phyloP scores from a whole-genome alignment of 1,140 invertebrate genomes.

The Meloidogyne floridensis region DNA sequence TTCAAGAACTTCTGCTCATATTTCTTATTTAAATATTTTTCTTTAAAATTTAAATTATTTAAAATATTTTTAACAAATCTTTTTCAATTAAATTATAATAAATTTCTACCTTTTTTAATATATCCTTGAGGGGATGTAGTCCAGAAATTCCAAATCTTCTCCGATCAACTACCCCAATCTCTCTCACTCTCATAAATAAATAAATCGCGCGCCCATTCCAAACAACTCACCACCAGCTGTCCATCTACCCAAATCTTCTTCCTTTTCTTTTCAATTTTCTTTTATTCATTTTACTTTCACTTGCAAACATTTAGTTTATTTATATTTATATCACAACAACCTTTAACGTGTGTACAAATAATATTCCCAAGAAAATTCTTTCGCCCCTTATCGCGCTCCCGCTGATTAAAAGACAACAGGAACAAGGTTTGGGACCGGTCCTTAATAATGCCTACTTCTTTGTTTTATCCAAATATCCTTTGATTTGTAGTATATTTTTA shows the following conservation, averaged over 20 bases:
- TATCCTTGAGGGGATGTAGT: neutral
- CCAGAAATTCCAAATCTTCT: neutral
- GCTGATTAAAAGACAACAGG: constrained; percentile 8
- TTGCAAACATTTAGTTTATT: neutral
- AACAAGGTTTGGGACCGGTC: neutral
- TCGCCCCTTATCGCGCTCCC: neutral
- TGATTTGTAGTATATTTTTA: neutral
- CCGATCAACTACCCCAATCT: neutral
- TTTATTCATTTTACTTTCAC: neutral
- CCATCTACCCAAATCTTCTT: neutral
- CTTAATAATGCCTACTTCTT: neutral
- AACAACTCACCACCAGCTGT: neutral
- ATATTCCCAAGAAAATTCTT: neutral
- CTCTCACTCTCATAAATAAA: neutral
- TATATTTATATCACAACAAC: neutral
- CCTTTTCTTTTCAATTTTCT: neutral
- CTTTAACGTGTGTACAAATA: constrained; percentile 3
- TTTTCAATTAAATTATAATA: neutral
- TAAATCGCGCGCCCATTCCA: neutral
- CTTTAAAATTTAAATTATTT: too few species aligned
- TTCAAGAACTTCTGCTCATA: too few species aligned
- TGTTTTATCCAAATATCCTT: neutral
- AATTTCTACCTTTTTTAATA: neutral
- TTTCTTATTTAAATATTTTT: too few species aligned
- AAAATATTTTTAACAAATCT: too few species aligned